Conservation (phyloP, 2,797 vertebrate genomes). For the Cossypha caffra region DNA sequence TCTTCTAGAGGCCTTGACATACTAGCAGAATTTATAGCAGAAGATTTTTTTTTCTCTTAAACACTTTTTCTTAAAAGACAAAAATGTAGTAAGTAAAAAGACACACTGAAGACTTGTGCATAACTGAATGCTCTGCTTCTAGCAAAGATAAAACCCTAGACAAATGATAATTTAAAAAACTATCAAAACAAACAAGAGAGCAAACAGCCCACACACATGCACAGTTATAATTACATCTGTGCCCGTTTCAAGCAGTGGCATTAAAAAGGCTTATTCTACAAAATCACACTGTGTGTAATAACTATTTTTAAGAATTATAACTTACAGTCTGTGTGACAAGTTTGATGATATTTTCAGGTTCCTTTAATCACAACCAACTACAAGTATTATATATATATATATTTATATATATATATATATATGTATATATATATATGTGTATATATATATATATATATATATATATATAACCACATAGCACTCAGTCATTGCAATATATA, state of each 20-base stretch:
- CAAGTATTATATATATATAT: no score
- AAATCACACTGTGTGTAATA: background rate
- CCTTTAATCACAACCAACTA: background rate
- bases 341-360: background rate
- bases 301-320: background rate
- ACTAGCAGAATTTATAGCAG: background rate
- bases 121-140: background rate
- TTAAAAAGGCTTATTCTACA: background rate
- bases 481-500: background rate
- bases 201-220: background rate
- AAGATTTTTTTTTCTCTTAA: background rate
- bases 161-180: accelerated
- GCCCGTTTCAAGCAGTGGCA: background rate
- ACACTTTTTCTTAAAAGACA: background rate
- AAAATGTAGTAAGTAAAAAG: background rate
- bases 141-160: background rate
- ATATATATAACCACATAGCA: no score
- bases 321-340: background rate
- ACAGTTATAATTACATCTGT: background rate
- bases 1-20: background rate
- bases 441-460: no score
- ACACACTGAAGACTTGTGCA: background rate
- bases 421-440: no score
- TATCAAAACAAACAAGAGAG: background rate
- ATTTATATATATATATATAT: no score